A percentile compares a stretch with the other conserved stretches of the same genome.
Conservation (phyloP, 2,797 vertebrate species). For the Gambusia yucatana region DNA sequence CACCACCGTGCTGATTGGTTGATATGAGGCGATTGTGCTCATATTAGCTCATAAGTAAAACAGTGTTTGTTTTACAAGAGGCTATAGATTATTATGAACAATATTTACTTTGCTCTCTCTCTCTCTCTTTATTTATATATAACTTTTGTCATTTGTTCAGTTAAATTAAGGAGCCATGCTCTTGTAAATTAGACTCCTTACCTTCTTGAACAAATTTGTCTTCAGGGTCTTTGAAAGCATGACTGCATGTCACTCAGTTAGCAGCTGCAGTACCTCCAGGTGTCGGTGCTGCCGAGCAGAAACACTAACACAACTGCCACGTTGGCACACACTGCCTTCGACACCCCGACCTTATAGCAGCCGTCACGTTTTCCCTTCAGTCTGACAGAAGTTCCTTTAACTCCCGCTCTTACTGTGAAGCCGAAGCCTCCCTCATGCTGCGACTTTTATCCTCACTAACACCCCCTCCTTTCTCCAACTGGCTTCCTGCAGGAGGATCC, state of each 20-base stretch:
- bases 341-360: accelerated
- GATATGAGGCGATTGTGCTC: background rate
- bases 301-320: background rate
- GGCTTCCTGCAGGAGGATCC: conserved; percentile 89
- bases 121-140: background rate
- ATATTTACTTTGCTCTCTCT: too few relatives aligned
- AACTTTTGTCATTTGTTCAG: too few relatives aligned
- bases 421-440: background rate
- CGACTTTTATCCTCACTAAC: background rate
- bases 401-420: background rate
- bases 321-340: background rate
- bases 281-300: conserved; percentile 6
- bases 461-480: background rate
- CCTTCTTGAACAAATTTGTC: background rate
- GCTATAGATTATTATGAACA: background rate
- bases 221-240: background rate
- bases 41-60: background rate
- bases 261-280: conserved; percentile 41
- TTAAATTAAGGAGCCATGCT: background rate
- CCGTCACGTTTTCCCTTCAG: background rate
- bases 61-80: background rate
- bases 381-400: background rate
- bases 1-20: background rate
- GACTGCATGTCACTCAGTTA: background rate
- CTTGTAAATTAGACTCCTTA: background rate